These are phyloP conservation scores for Cotesia typhae DNA, from an alignment of 1,140 invertebrate species.

Conservation along the genomic window DNA sequence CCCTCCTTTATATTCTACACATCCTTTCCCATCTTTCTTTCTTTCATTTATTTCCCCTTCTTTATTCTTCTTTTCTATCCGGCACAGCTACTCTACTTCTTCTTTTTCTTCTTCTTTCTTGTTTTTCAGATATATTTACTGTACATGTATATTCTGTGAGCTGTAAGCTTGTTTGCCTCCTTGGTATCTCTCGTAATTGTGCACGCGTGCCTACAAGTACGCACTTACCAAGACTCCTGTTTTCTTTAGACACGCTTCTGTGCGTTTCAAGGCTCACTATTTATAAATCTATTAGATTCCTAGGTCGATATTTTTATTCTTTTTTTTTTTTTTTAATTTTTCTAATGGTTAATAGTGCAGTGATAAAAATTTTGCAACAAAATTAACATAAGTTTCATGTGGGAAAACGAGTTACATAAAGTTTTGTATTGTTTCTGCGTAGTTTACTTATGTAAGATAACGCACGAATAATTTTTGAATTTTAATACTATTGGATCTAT, in stretches of 20 bases:
- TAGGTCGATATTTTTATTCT: not conserved
- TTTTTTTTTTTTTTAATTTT: too few species aligned
- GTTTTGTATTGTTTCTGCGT: too few species aligned
- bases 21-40: constrained; percentile 18
- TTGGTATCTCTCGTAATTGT: constrained; percentile 34
- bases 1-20: constrained; percentile 11
- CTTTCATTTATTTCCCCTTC: constrained; percentile 28
- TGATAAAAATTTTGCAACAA: too few species aligned
- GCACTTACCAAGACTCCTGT: constrained; percentile 15
- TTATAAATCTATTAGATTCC: not conserved
- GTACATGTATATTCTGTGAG: not conserved
- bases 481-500: too few species aligned
- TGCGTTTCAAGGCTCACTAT: not conserved
- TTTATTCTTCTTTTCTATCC: constrained; percentile 11
- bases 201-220: constrained; percentile 31
- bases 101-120: constrained; percentile 18
- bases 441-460: too few species aligned
- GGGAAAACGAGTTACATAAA: too few species aligned
- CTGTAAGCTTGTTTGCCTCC: not conserved
- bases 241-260: constrained; percentile 16
- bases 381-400: too few species aligned
- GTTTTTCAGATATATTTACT: not conserved
- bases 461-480: too few species aligned
- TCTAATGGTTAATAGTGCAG: too few species aligned
- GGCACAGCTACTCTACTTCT: not conserved